A percentile compares a stretch with the other conserved stretches of the same genome.
phyloP scores from a whole-genome alignment of 1,140 invertebrate species.

The Ips typographus region DNA sequence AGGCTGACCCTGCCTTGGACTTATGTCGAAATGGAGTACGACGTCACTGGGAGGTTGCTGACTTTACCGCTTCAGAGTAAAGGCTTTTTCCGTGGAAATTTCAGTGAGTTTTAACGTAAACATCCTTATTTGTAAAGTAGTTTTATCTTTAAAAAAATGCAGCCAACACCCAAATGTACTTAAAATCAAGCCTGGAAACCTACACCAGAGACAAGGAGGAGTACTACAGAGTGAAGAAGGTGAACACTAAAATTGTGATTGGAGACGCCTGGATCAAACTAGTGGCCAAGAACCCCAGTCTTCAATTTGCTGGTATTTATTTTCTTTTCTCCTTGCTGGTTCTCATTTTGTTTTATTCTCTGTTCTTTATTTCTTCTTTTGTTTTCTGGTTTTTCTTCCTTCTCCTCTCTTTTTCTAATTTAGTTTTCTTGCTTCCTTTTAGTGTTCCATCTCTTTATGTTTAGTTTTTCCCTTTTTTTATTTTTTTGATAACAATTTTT shows the following conservation, averaged over 20 bases:
- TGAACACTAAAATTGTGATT: constrained; percentile 63
- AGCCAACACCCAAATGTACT: not conserved
- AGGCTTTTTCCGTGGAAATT: constrained; percentile 67
- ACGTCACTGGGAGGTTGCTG: constrained; percentile 65
- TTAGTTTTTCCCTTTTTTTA: not conserved
- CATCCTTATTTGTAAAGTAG: not conserved
- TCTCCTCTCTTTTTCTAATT: not conserved
- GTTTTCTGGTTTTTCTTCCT: not conserved
- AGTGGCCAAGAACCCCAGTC: constrained; percentile 50
- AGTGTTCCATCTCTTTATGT: no score
- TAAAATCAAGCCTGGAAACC: constrained; percentile 53
- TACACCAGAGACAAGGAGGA: constrained; percentile 61
- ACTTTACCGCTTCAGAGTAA: constrained; percentile 65
- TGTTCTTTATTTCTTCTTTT: not conserved
- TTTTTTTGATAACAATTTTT: constrained; percentile 1
- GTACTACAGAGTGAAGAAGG: constrained; percentile 62
- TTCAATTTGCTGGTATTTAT: constrained; percentile 53
- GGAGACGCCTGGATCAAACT: constrained; percentile 62
- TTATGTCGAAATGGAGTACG: constrained; percentile 64
- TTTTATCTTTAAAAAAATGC: not conserved
- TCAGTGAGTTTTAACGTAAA: constrained; percentile 60
- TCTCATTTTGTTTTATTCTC: not conserved
- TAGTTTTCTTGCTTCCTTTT: not conserved
- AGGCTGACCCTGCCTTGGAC: constrained; percentile 61
- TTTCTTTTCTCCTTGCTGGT: not conserved